Evolutionary conservation across 2,797 vertebrate species (phyloP).

Genomic region (Danionella dracula): DNA sequence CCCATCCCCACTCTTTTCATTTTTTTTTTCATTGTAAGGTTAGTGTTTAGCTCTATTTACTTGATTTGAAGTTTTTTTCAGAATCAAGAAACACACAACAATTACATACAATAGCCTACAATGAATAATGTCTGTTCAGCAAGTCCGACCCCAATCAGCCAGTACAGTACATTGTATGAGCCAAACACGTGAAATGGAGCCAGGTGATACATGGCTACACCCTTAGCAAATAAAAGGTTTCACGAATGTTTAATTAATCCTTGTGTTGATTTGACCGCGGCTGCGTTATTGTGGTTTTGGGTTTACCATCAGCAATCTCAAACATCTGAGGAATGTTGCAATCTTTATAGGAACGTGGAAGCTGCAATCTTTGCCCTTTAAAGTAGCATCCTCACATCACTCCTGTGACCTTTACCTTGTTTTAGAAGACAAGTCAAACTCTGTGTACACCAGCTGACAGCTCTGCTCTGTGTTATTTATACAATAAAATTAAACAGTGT

Average conservation of each 20-base stretch:
- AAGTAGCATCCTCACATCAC: neutral
- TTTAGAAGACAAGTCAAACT: neutral
- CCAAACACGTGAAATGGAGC: slow-evolving; percentile 8
- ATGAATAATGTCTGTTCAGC: neutral
- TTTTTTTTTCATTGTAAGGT: too few relatives aligned
- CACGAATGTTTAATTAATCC: neutral
- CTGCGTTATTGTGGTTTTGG: slow-evolving; percentile 10
- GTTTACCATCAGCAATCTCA: slow-evolving; percentile 3
- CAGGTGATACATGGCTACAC: slow-evolving; percentile 22
- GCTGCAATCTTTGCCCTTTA: neutral
- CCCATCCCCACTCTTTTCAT: too few relatives aligned
- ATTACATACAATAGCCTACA: neutral
- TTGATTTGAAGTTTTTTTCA: too few relatives aligned
- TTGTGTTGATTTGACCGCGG: neutral
- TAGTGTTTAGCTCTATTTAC: too few relatives aligned
- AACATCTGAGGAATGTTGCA: neutral
- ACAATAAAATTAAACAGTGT: slow-evolving; percentile 7
- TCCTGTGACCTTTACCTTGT: neutral
- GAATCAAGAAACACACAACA: too few relatives aligned
- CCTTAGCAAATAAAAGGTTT: slow-evolving; percentile 18
- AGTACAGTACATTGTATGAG: neutral
- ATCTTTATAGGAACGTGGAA: neutral
- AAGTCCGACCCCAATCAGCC: neutral
- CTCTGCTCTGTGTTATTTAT: neutral
- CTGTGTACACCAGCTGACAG: slow-evolving; percentile 6